Evolutionary conservation across 2,113 vertebrate species (phyloP).

Genomic region (Psammodynastes pulverulentus): DNA sequence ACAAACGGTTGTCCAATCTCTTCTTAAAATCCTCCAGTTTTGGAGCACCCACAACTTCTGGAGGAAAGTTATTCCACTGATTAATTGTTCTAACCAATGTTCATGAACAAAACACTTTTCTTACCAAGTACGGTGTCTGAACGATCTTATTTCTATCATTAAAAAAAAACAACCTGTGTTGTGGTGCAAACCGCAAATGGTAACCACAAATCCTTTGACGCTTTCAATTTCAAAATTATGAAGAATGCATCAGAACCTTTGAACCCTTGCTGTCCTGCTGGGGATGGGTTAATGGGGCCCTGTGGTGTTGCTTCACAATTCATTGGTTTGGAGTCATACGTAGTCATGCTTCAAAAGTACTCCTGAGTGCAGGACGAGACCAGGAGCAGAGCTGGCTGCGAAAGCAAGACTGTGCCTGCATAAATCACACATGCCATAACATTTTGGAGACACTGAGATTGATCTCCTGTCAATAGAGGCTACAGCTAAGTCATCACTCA

Average conservation of each 20-base stretch:
- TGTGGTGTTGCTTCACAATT: neutral
- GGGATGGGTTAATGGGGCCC: neutral
- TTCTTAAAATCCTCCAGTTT: neutral
- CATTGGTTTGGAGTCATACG: neutral
- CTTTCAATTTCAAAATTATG: neutral
- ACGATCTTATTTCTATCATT: neutral
- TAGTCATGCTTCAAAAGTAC: neutral
- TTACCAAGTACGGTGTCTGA: neutral
- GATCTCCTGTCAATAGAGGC: conserved; percentile 14
- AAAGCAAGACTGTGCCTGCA: neutral
- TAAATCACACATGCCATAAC: conserved; percentile 26
- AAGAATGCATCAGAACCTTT: neutral
- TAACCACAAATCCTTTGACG: neutral
- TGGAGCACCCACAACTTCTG: neutral
- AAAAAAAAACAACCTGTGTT: neutral
- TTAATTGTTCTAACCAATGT: neutral
- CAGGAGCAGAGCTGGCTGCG: neutral
- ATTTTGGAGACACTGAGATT: conserved; percentile 18
- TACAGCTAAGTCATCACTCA: conserved; percentile 7
- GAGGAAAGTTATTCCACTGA: neutral
- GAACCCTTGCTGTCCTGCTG: too few relatives aligned
- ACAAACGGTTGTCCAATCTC: neutral
- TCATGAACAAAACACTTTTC: neutral
- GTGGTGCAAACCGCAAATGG: neutral
- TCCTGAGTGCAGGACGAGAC: neutral